Conservation (phyloP, 2,797 vertebrate genomes). For the Pseudochromis fuscus region DNA sequence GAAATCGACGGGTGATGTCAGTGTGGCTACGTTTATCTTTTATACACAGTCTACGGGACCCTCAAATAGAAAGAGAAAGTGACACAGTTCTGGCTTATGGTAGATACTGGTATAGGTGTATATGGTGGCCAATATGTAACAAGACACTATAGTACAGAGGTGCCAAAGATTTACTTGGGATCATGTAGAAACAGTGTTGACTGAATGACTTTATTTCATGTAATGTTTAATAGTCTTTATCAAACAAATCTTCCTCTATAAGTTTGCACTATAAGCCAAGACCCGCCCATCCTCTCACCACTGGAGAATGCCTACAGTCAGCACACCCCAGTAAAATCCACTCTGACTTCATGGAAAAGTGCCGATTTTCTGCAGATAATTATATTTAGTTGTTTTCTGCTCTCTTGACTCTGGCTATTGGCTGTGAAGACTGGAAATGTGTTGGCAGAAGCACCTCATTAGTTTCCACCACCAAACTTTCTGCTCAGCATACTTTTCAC, state of each 20-base stretch:
- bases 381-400: slow-evolving; percentile 60
- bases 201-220: neutral
- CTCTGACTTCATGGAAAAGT: slow-evolving; percentile 57
- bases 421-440: slow-evolving; percentile 61
- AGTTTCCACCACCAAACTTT: slow-evolving; percentile 46
- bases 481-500: slow-evolving; percentile 32
- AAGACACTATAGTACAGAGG: neutral
- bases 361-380: slow-evolving; percentile 58
- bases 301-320: slow-evolving; percentile 36
- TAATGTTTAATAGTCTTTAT: neutral
- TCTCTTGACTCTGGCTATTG: slow-evolving; percentile 50
- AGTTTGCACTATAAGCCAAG: neutral
- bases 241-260: neutral
- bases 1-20: no score
- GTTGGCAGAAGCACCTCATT: slow-evolving; percentile 66
- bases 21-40: no score
- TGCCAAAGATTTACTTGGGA: neutral
- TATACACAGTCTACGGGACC: no score
- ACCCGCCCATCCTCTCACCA: slow-evolving; percentile 8
- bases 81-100: no score
- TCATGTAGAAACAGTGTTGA: neutral
- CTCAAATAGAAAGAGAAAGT: no score
- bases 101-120: neutral
- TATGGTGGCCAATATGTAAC: neutral
- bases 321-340: slow-evolving; percentile 43